A percentile compares a stretch with the other conserved stretches of the same genome.
phyloP scores from a whole-genome alignment of 2,797 vertebrate genomes.

The Tauraco hartlaubi region DNA sequence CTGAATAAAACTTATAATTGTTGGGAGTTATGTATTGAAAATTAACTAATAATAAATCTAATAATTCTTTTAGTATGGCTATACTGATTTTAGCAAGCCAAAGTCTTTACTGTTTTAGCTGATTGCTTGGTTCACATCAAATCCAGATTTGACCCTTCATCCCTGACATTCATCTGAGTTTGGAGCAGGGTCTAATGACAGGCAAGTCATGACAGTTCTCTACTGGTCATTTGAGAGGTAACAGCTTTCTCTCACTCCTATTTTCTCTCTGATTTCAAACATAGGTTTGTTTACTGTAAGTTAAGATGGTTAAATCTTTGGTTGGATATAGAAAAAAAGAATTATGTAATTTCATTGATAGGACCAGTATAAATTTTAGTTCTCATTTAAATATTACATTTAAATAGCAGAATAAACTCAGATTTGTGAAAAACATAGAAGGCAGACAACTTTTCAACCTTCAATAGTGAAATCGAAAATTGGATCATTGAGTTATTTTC shows the following conservation, averaged over 20 bases:
- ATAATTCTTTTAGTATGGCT: neutral
- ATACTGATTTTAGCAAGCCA: neutral
- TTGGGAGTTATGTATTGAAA: conserved; percentile 1
- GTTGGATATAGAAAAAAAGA: neutral
- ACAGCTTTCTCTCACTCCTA: neutral
- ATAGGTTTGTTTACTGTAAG: neutral
- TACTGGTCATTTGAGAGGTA: neutral
- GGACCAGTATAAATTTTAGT: neutral
- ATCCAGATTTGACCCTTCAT: neutral
- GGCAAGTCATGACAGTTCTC: neutral
- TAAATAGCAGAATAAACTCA: neutral
- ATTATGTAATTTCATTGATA: neutral
- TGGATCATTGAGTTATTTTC: neutral
- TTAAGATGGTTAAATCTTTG: neutral
- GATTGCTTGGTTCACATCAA: neutral
- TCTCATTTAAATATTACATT: neutral
- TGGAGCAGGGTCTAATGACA: neutral
- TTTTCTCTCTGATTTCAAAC: neutral
- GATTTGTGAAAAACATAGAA: neutral
- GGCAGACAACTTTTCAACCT: neutral
- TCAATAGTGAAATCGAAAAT: neutral
- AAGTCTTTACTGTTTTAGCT: neutral
- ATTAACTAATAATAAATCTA: neutral
- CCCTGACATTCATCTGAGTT: neutral
- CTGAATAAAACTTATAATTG: conserved; percentile 29